Base-by-base conservation (phyloP, 1,140 invertebrate genomes). In the Drosophila suzukii region DNA sequence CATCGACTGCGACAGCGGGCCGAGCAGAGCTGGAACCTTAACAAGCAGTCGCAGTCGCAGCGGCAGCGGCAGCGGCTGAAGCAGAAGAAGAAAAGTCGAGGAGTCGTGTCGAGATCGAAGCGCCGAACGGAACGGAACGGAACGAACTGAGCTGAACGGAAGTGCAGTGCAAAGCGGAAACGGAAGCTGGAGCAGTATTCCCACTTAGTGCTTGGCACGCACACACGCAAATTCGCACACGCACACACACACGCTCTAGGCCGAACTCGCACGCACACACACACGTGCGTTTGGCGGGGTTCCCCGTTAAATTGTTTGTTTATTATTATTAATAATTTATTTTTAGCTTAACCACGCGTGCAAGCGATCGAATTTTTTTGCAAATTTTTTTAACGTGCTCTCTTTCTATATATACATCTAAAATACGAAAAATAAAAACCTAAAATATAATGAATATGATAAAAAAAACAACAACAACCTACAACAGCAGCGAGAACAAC, bases 41-140 rank as follows among this genome's bases (percentile, higher is more conserved):
- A 43, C 41, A 27, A 38, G 4, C 36, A 11, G 38, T 12, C 20
- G 12, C 62, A 47, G 44, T 27, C 27, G 27, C 27, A 27, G 27
- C 51, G 20, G 32, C 27, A 65, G 20, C 39, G 61, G 11, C 43
- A 1, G 30, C 15, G 43, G n/a, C 63, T 1, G 38, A 39, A 34
- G 12, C 62, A 47, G 44, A 47, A 44, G 61, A 41, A 53, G 30
- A 32, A 66, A 50, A 73, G 68, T 56, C 71, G 66, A 39, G 49
- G 75, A 83, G 84, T 88, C 74, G 84, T 81, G 80, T 89, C 80
- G 76, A 78, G 85, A 89, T 89, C 85, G 80, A 79, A 81, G 74
- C 73, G 77, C 54, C 68, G 84, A 67, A 82, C 85, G 32, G 58
- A 65, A 65, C 84, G 36, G 54, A 63, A 63, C 62, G 62, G 47